Evolutionary conservation across 2,113 vertebrate species (phyloP).

Genomic region (Propithecus coquereli): DNA sequence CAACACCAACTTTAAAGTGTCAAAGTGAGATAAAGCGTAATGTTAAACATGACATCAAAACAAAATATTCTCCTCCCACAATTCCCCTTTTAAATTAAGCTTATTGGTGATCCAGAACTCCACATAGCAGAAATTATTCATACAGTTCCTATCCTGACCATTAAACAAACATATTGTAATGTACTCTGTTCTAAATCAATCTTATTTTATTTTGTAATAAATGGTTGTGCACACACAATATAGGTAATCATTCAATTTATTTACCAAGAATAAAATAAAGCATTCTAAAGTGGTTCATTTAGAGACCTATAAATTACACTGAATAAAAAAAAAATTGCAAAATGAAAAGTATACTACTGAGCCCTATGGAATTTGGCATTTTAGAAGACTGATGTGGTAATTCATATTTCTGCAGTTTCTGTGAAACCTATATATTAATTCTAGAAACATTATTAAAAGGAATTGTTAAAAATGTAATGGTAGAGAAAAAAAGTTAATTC

Average conservation of each 20-base stretch:
- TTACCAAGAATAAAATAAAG: slow-evolving; percentile 48
- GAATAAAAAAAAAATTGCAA: background rate
- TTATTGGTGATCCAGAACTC: slow-evolving; percentile 11
- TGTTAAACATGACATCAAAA: slow-evolving; percentile 55
- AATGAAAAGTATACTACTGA: background rate
- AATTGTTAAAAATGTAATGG: slow-evolving; percentile 19
- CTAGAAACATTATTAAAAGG: background rate
- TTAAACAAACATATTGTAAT: background rate
- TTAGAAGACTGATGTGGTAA: slow-evolving; percentile 5
- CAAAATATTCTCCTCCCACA: background rate
- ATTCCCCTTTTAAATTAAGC: slow-evolving; percentile 16
- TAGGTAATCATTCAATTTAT: slow-evolving; percentile 21
- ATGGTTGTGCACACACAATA: background rate
- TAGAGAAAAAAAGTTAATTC: slow-evolving; percentile 38
- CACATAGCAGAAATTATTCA: slow-evolving; percentile 2
- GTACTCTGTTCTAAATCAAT: slow-evolving; percentile 24
- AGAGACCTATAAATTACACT: slow-evolving; percentile 19
- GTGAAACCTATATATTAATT: slow-evolving; percentile 15
- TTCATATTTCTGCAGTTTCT: slow-evolving; percentile 25
- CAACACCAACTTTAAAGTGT: slow-evolving; percentile 92
- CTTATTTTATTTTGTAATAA: background rate
- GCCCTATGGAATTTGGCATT: background rate
- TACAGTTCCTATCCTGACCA: background rate
- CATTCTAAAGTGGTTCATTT: slow-evolving; percentile 34
- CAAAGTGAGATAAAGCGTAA: slow-evolving; percentile 8